Percentiles rank a stretch among this genome's conserved stretches.
phyloP scores from a whole-genome alignment of 1,140 invertebrate species.

The Lysiphlebus fabarum region DNA sequence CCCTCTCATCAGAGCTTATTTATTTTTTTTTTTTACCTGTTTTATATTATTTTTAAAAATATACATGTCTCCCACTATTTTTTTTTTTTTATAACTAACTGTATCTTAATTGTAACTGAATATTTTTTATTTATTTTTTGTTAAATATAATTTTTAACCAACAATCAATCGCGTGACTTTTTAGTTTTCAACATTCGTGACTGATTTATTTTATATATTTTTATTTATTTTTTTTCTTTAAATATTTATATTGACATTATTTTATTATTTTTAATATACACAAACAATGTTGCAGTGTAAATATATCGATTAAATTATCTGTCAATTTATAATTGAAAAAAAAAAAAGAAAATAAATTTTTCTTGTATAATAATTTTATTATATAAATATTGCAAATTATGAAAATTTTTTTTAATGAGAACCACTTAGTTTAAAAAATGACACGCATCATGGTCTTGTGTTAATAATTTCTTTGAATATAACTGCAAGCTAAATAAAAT shows the following conservation, averaged over 20 bases:
- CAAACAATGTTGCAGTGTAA: too few relatives aligned
- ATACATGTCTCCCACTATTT: not conserved
- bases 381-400: too few relatives aligned
- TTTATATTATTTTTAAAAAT: constrained; percentile 8
- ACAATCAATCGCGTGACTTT: constrained; percentile 14
- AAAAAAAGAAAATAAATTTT: too few relatives aligned
- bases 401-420: constrained; percentile 14
- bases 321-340: too few relatives aligned
- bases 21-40: constrained; percentile 21
- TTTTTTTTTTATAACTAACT: not conserved
- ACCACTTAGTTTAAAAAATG: constrained; percentile 27
- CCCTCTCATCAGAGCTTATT: not conserved
- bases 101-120: not conserved
- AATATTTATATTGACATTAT: too few relatives aligned
- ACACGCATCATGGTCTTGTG: constrained; percentile 26
- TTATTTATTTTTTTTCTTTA: too few relatives aligned
- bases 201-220: too few relatives aligned
- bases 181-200: not conserved
- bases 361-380: too few relatives aligned
- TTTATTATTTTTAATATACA: too few relatives aligned
- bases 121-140: constrained; percentile 2
- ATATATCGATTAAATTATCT: too few relatives aligned
- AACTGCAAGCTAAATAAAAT: constrained; percentile 12
- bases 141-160: constrained; percentile 15
- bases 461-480: constrained; percentile 37